These are phyloP conservation scores for Morpho deidamia DNA, from an alignment of 2,888 invertebrate genomes.

Conservation along the genomic window DNA sequence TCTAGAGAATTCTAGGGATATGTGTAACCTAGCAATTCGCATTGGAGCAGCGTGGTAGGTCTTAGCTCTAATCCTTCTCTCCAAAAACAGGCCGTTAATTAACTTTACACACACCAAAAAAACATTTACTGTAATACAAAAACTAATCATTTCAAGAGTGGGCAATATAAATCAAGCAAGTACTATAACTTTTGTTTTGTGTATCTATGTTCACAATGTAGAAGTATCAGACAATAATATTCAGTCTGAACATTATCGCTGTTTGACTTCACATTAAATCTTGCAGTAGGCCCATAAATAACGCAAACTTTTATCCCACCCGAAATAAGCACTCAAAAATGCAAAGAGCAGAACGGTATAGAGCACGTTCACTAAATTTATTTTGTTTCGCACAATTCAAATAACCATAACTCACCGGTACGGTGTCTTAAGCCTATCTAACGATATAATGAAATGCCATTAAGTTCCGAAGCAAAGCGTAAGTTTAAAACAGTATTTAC, in stretches of 20 bases:
- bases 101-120: no score
- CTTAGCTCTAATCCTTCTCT: no score
- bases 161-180: slow-evolving; percentile 7
- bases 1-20: no score
- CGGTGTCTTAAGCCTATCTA: slow-evolving; percentile 70
- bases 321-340: slow-evolving; percentile 79
- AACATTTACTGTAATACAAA: no score
- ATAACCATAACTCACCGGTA: slow-evolving; percentile 75
- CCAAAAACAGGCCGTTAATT: no score
- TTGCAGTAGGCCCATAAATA: slow-evolving; percentile 72
- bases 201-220: slow-evolving; percentile 11
- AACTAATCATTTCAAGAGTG: no score
- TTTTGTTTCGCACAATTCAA: slow-evolving; percentile 79
- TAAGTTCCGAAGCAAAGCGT: slow-evolving; percentile 64
- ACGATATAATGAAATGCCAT: slow-evolving; percentile 76
- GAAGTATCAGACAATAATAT: slow-evolving; percentile 52
- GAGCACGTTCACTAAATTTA: slow-evolving; percentile 78
- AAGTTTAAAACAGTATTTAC: slow-evolving; percentile 62
- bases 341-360: slow-evolving; percentile 76
- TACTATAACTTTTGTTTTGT: slow-evolving; percentile 10
- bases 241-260: slow-evolving; percentile 72
- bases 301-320: slow-evolving; percentile 75
- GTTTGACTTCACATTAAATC: slow-evolving; percentile 78
- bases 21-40: no score
- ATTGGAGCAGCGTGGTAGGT: no score